Conservation (phyloP, 2,113 vertebrate species). For the Helogale parvula region DNA sequence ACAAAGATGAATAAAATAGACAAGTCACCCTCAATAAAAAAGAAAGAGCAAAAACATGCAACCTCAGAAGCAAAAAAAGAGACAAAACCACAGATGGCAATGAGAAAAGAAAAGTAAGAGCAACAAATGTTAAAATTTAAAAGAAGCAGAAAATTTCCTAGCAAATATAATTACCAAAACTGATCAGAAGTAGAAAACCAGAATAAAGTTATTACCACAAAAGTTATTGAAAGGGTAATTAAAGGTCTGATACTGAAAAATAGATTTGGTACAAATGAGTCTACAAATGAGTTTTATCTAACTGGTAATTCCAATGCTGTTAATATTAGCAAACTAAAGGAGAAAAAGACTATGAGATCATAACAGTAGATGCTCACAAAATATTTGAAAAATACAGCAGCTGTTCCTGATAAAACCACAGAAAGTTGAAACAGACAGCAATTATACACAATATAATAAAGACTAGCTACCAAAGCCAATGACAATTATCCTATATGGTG, state of each 20-base stretch:
- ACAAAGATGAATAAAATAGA: not conserved
- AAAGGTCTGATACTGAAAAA: constrained; percentile 7
- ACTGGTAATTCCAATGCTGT: not conserved
- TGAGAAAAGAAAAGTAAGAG: not conserved
- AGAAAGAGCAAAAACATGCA: not conserved
- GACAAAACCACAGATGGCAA: not conserved
- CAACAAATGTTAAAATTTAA: not conserved
- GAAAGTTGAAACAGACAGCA: not conserved
- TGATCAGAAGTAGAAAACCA: not conserved
- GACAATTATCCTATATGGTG: not conserved
- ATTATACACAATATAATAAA: not conserved
- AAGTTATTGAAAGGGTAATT: not conserved
- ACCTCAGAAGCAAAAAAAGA: not conserved
- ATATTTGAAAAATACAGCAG: not conserved
- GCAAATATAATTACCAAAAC: constrained; percentile 5
- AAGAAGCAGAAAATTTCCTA: not conserved
- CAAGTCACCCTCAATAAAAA: not conserved
- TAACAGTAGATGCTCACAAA: not conserved
- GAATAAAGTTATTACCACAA: not conserved
- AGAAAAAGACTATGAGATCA: not conserved
- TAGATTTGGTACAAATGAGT: not conserved
- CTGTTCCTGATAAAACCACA: not conserved
- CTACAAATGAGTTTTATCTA: constrained; percentile 5
- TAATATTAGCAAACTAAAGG: not conserved
- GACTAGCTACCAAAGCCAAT: not conserved